A percentile compares a stretch with the other conserved stretches of the same genome.
phyloP scores from a whole-genome alignment of 2,797 vertebrate species.

The Pangasius krempfi region DNA sequence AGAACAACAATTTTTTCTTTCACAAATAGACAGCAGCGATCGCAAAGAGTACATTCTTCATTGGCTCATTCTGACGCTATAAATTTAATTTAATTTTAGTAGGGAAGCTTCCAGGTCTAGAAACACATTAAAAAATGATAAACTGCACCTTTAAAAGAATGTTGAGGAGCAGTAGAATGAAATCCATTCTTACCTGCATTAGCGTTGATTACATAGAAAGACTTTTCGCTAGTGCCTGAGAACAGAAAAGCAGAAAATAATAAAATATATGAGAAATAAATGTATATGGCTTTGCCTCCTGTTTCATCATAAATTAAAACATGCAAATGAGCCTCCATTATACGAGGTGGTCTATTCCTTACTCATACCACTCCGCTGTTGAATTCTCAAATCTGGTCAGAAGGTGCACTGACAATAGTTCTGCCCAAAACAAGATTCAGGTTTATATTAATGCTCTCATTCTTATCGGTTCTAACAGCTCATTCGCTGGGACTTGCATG shows the following conservation, averaged over 20 bases:
- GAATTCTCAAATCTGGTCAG: background rate
- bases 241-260: slow-evolving; percentile 24
- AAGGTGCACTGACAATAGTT: background rate
- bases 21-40: background rate
- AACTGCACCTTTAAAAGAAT: background rate
- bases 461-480: background rate
- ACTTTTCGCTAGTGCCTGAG: slow-evolving; percentile 77
- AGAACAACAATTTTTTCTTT: background rate
- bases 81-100: background rate
- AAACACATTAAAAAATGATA: background rate
- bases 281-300: background rate
- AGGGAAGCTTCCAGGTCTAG: background rate
- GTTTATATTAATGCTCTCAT: background rate
- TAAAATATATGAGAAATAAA: slow-evolving; percentile 1
- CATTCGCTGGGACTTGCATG: background rate
- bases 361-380: background rate
- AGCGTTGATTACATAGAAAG: slow-evolving; percentile 72
- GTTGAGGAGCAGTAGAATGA: background rate
- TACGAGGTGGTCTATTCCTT: background rate
- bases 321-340: background rate
- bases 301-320: background rate
- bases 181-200: slow-evolving; percentile 64
- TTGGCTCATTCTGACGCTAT: background rate
- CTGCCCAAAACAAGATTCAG: background rate
- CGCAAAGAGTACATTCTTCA: background rate